These are phyloP conservation scores for Crotophaga sulcirostris DNA, from an alignment of 2,113 vertebrate species.

Conservation along the genomic window DNA sequence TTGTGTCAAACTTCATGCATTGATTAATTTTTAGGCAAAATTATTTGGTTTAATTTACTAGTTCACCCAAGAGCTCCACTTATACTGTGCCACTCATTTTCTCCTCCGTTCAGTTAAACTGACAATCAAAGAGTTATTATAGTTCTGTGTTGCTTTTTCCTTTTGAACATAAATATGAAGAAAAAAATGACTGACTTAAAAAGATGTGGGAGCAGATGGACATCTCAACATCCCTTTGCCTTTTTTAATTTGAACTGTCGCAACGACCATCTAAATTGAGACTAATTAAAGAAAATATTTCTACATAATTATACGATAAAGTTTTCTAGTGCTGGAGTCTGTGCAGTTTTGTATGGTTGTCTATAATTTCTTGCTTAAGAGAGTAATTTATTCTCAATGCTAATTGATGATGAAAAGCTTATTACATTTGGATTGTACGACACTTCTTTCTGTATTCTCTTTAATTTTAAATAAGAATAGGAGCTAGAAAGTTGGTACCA, in stretches of 20 bases:
- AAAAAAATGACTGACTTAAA: neutral
- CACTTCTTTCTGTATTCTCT: constrained; percentile 18
- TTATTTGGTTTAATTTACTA: neutral
- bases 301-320: constrained; percentile 33
- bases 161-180: neutral
- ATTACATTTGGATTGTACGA: constrained; percentile 15
- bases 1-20: neutral
- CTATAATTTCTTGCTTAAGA: constrained; percentile 67
- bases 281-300: constrained; percentile 59
- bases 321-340: constrained; percentile 14
- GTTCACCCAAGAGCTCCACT: neutral
- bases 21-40: neutral
- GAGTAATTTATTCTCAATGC: constrained; percentile 61
- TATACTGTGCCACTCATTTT: neutral
- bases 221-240: neutral
- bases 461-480: neutral
- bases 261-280: neutral
- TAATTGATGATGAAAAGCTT: constrained; percentile 60
- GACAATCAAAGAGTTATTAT: neutral
- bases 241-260: constrained; percentile 1
- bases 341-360: neutral
- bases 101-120: neutral
- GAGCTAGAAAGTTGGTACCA: constrained; percentile 17
- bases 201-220: neutral
- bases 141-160: neutral